Percentiles rank a stretch among this genome's conserved stretches.
phyloP scores from a whole-genome alignment of 2,113 vertebrate genomes.

The Leucopsar rothschildi region DNA sequence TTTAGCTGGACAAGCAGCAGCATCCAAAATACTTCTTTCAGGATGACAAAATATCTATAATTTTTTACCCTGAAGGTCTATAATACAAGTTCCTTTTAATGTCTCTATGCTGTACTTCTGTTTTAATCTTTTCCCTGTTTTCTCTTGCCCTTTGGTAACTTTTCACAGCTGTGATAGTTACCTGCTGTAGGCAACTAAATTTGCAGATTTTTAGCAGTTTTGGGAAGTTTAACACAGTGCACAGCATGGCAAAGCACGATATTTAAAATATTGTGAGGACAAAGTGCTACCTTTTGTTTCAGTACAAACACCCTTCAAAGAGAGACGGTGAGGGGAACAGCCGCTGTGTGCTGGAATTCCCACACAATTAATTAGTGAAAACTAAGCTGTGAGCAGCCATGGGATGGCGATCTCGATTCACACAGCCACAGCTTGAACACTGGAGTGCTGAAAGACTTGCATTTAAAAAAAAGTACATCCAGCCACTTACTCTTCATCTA shows the following conservation, averaged over 20 bases:
- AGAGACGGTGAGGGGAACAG: neutral
- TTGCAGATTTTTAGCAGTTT: neutral
- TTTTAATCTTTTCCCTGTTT: neutral
- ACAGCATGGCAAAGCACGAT: neutral
- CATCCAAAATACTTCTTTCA: neutral
- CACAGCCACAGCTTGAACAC: neutral
- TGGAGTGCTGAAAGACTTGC: too few species aligned
- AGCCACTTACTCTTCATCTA: neutral
- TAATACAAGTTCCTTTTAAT: neutral
- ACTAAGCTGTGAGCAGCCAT: neutral
- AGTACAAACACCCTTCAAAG: neutral
- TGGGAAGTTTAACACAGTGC: neutral
- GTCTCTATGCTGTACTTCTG: neutral
- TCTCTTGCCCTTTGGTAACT: neutral
- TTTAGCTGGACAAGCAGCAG: neutral
- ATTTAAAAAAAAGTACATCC: too few species aligned
- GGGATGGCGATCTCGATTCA: slow-evolving; percentile 57
- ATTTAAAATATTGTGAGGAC: neutral
- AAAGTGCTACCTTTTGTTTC: neutral
- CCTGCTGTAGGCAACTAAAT: neutral
- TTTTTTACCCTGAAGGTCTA: neutral
- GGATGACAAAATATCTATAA: neutral
- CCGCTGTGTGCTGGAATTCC: neutral
- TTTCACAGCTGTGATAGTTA: neutral
- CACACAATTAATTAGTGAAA: neutral